Evolutionary conservation across 2,113 vertebrate species (phyloP), one percentile per base, ranked within the genome.

Genomic region (Microcebus griseorufus): DNA sequence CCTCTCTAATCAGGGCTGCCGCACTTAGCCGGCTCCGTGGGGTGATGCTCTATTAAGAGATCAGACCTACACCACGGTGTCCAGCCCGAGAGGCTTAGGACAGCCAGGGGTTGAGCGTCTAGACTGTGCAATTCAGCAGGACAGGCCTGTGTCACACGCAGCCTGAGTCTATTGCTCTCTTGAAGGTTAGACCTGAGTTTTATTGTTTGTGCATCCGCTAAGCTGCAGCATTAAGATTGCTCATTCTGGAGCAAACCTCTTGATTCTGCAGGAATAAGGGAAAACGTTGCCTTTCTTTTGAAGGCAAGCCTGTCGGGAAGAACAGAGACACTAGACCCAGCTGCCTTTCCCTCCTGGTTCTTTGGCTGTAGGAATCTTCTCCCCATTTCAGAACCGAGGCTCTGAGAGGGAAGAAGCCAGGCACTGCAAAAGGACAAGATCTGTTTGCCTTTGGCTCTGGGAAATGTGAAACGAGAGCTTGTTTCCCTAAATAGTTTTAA

Each of bases 371-470:
- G 78, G 92, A 94, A 62, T 97, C 95, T 78, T 86, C 64, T 98
- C 72, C 97, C 27, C 69, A 34, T 60, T 95, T 96, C 87, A 97
- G 94, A 98, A 95, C 64, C 37, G n/a, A 86, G 90, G 78, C 75
- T 98, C 97, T 86, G 96, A 97, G 96, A 97, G 86, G 89, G 94
- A 95, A 39, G 94, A 88, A 96, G 94, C 67, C 82, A 94, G 98
- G 95, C 93, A 67, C 22, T 22, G 73, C 69, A 96, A 94, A 85
- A 96, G 92, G 72, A 95, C 94, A 92, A 96, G 93, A 80, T 95
- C 92, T 90, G 70, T 97, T 98, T 97, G 96, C 89, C 97, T 98
- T 96, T 72, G 94, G 32, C 88, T 98, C 94, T 93, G 97, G 88
- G 97, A 97, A 93, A 67, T 67, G 92, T 64, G 67, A 64, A 94